Base-by-base conservation (phyloP, 2,797 vertebrate species). In the Tokudaia muenninki region DNA sequence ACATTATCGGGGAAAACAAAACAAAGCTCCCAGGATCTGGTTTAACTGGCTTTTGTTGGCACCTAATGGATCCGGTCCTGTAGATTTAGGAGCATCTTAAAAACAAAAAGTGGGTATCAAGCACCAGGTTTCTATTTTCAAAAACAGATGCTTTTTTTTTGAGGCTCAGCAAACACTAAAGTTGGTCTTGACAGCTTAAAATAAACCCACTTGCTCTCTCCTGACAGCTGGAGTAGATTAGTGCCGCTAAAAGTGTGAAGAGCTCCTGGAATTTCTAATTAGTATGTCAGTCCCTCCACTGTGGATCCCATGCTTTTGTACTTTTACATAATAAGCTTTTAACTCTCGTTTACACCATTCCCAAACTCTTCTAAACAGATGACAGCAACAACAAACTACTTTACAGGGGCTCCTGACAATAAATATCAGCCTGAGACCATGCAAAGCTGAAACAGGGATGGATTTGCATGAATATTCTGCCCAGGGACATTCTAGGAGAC, bases 21-120 rank as follows among this genome's bases (percentile, higher is more conserved):
- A 79, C 41, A 87, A 84, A 96, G 79, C 59, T 44, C 83, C 83
- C 77, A 89, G 89, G 91, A 89, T 96, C 94, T 67, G 37, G 92
- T 92, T 95, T 94, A 95, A 97, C 75, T 5, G 14, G 19, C 37
- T 97, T 97, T 72, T 70, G 59, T 92, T 63, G 89, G 70, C 87
- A 93, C 86, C 41, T n/a, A 67, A 81, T 70, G 50, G 47, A n/a
- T 96, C 31, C 63, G 88, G 37, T 65, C 24, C 22, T 95, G 72
- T 91, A 96, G 95, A 95, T 90, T 92, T 97, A 96, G 95, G 82
- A 92, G 26, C 93, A 70, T 44, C 94, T 92, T 95, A 86, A 96
- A 95, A 96, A 93, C 93, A 86, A 94, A 89, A 0, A 47, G 59
- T 70, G 81, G 78, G 22, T 95, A 81, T 57, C 90, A 95, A 95